Evolutionary conservation across 1,140 invertebrate species (phyloP).

Genomic region (Drosophila elegans): DNA sequence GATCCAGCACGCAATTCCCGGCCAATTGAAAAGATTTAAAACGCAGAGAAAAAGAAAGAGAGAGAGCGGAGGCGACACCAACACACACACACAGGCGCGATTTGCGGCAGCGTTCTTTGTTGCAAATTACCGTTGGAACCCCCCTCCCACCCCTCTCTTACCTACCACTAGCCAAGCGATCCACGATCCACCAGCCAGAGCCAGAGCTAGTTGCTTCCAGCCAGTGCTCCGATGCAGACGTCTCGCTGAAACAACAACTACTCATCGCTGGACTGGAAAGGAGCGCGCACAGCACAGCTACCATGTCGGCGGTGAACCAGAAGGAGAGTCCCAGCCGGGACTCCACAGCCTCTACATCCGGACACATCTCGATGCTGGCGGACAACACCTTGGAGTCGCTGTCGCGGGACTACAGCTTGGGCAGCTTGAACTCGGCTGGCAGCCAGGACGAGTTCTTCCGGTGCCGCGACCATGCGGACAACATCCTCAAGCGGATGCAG

Average conservation of each 20-base stretch:
- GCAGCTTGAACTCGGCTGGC: constrained; percentile 76
- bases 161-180: constrained; percentile 28
- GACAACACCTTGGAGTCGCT: constrained; percentile 75
- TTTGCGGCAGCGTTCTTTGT: constrained; percentile 52
- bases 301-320: constrained; percentile 74
- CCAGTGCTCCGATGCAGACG: constrained; percentile 65
- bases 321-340: constrained; percentile 84
- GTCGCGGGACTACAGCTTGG: constrained; percentile 77
- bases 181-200: constrained; percentile 29
- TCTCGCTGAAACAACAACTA: constrained; percentile 11
- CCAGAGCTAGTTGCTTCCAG: constrained; percentile 46
- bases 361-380: constrained; percentile 72
- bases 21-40: constrained; percentile 24
- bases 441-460: constrained; percentile 91
- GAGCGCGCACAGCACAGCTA: constrained; percentile 10
- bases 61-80: constrained; percentile 3
- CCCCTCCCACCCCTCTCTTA: constrained; percentile 19
- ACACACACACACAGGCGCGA: constrained; percentile 25
- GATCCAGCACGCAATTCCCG: constrained; percentile 42
- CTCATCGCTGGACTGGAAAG: constrained; percentile 15
- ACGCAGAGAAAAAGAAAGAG: neutral
- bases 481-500: constrained; percentile 92
- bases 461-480: constrained; percentile 92
- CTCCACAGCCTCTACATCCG: constrained; percentile 78
- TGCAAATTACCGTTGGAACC: constrained; percentile 58